Evolutionary conservation across 2,797 vertebrate genomes (phyloP), one percentile per base, ranked within the genome.

Genomic region (Sebastes flavidus): DNA sequence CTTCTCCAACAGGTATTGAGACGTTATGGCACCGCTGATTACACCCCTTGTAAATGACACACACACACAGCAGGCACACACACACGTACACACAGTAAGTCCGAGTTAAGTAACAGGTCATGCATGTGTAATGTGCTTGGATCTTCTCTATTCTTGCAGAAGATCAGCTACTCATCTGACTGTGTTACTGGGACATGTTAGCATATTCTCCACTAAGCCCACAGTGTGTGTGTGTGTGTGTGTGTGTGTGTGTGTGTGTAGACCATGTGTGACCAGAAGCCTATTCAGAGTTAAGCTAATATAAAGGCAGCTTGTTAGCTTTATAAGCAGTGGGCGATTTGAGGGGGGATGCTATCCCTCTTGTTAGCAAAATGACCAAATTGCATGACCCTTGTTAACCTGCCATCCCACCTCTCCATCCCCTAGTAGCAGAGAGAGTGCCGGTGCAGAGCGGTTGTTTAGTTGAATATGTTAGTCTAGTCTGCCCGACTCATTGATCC

Each of bases 1-100:
- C 84, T 98, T 99, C 95, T 99, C 98, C 81, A 99, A 95, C 88
- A 99, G 97, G 93, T 99, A 99, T 95, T 99, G 98, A 68, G 98
- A 99, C 86, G 97, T 99, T 96, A 98, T 97, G 97, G 98, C 98
- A 97, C 98, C 98, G 14, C 97, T 97, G 92, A 99, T 97, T 89
- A 97, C 90, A 67, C 97, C 97, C 27, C 97, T 98, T 75, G 66
- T 69, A 80, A 86, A 91, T 75, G 75, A 84, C 84, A 88, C 80
- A 84, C n/a, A 68, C 66, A 72, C 8, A 70, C 72, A 76, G 58
- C 52, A 79, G 63, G 70, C 52, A 62, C 67, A 77, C 79, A 80
- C 73, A 65, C 54, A 65, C 72, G 36, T 30, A 75, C 61, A 84
- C 65, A 67, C 13, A 72, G 8, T 42, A 56, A 74, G 75, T 73